These are phyloP conservation scores for Melieria crassipennis DNA, from an alignment of 2,888 invertebrate genomes.

Conservation along the genomic window DNA sequence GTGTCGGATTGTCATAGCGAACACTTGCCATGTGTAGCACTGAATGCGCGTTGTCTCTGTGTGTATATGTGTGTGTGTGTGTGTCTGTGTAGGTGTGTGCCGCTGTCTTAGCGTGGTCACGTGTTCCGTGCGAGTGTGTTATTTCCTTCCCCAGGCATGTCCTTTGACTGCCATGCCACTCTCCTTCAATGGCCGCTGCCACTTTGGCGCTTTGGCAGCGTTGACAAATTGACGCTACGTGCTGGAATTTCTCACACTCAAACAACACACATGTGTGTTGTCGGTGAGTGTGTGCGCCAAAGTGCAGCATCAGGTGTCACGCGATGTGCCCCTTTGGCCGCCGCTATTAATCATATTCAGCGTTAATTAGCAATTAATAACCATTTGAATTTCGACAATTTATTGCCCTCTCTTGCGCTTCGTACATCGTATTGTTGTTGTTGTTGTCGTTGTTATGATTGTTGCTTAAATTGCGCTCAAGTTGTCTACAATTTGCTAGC, in stretches of 20 bases:
- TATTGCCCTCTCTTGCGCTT: background rate
- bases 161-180: too few relatives aligned
- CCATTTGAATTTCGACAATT: slow-evolving; percentile 37
- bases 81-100: background rate
- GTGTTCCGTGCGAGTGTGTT: too few relatives aligned
- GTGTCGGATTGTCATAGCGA: too few relatives aligned
- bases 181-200: background rate
- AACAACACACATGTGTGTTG: slow-evolving; percentile 2
- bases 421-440: too few relatives aligned
- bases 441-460: too few relatives aligned
- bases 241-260: slow-evolving; percentile 21
- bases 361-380: slow-evolving; percentile 49
- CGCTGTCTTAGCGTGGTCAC: background rate
- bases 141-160: too few relatives aligned
- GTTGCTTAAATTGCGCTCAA: too few relatives aligned
- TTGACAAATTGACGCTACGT: slow-evolving; percentile 45
- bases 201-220: slow-evolving; percentile 5
- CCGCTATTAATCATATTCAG: slow-evolving; percentile 42
- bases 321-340: background rate
- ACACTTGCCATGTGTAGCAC: too few relatives aligned
- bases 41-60: background rate
- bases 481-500: too few relatives aligned
- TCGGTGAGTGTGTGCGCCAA: background rate
- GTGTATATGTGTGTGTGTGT: background rate
- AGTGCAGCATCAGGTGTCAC: slow-evolving; percentile 21